phyloP scores from a whole-genome alignment of 2,888 invertebrate genomes.

The Lepidocyrtinus sp. region DNA sequence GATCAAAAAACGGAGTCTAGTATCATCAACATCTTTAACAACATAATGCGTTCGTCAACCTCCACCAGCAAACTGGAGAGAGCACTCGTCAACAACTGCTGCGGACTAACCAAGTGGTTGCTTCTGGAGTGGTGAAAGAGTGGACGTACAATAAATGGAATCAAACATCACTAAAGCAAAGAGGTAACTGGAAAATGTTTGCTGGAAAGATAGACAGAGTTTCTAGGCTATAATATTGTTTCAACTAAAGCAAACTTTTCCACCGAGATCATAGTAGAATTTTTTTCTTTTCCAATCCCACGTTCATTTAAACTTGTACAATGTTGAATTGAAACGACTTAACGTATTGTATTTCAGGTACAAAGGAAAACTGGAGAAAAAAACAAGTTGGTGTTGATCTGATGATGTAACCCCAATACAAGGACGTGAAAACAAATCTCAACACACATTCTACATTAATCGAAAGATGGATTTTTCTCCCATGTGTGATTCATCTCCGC shows the following conservation, averaged over 20 bases:
- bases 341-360: constrained; percentile 12
- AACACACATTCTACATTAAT: constrained; percentile 41
- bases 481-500: background rate
- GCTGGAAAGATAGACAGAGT: background rate
- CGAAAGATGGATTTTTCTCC: constrained; percentile 27
- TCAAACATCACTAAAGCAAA: no score
- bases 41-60: no score
- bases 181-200: background rate
- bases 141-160: no score
- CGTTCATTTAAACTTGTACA: no score
- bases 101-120: no score
- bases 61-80: no score
- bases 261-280: background rate
- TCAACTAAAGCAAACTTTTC: no score
- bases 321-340: background rate
- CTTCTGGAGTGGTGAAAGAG: no score
- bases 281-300: background rate
- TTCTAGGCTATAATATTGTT: background rate
- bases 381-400: background rate
- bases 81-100: no score
- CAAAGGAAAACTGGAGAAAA: no score
- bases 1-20: no score
- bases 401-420: constrained; percentile 8
- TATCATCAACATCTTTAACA: no score
- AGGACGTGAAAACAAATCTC: constrained; percentile 14